These are phyloP conservation scores for Penaeus japonicus DNA, from an alignment of 1,140 invertebrate species.

Conservation along the genomic window DNA sequence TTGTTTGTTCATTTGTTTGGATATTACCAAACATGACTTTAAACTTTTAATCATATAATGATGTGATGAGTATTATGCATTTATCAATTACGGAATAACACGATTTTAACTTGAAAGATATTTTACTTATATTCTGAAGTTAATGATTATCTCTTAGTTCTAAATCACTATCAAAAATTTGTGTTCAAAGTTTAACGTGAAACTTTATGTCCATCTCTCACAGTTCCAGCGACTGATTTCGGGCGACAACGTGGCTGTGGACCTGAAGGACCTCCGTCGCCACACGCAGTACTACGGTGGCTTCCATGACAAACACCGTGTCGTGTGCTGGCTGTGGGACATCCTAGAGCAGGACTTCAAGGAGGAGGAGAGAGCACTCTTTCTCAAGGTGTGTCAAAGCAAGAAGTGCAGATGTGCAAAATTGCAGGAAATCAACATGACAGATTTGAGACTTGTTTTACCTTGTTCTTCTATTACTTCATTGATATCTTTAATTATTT, in stretches of 20 bases:
- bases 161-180: background rate
- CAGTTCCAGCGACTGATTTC: slow-evolving; percentile 88
- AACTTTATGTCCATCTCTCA: slow-evolving; percentile 40
- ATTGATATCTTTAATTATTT: too few species aligned
- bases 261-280: slow-evolving; percentile 87
- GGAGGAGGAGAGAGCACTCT: slow-evolving; percentile 88
- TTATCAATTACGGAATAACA: too few species aligned
- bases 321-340: slow-evolving; percentile 99
- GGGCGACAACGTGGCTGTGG: slow-evolving; percentile 88
- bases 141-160: too few species aligned
- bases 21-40: too few species aligned
- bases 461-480: too few species aligned
- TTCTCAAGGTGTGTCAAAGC: slow-evolving; percentile 78
- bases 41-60: too few species aligned
- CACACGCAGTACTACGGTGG: slow-evolving; percentile 99
- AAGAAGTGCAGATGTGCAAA: background rate
- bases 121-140: too few species aligned
- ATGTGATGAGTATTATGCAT: too few species aligned
- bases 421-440: background rate
- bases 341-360: slow-evolving; percentile 95
- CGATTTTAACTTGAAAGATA: too few species aligned
- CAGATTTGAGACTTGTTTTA: too few species aligned
- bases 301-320: slow-evolving; percentile 97
- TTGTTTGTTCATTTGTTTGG: too few species aligned
- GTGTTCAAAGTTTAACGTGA: background rate